These are phyloP conservation scores for Rhizomys pruinosus DNA, from an alignment of 2,113 vertebrate genomes.

Conservation along the genomic window DNA sequence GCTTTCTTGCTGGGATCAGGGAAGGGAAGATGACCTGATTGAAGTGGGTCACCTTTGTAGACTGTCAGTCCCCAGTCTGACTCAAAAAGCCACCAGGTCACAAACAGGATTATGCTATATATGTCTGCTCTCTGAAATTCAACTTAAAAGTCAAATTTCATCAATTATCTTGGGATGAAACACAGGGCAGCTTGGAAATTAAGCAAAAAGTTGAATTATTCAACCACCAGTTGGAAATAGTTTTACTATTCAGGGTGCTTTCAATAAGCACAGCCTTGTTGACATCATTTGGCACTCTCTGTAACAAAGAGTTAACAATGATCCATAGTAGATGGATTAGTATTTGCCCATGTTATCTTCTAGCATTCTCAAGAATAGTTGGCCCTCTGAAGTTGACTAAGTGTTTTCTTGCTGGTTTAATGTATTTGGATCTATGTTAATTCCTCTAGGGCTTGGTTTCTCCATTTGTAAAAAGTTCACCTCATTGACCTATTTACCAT, in stretches of 20 bases:
- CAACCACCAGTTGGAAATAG: not conserved
- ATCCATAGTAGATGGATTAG: not conserved
- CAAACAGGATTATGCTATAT: not conserved
- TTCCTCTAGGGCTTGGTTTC: not conserved
- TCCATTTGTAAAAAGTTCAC: constrained; percentile 19
- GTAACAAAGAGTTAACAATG: not conserved
- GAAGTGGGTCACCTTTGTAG: not conserved
- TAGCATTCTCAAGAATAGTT: not conserved
- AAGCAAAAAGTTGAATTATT: constrained; percentile 47
- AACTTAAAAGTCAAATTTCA: constrained; percentile 53
- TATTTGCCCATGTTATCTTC: constrained; percentile 17
- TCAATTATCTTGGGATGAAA: constrained; percentile 1
- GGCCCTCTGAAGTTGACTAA: not conserved
- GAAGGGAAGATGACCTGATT: not conserved
- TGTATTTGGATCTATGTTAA: not conserved
- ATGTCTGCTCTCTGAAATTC: not conserved
- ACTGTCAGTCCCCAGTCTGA: not conserved
- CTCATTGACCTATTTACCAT: not conserved
- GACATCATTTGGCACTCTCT: not conserved
- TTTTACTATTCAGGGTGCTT: not conserved
- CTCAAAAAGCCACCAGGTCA: constrained; percentile 10
- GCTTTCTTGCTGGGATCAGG: not conserved
- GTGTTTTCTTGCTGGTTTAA: constrained; percentile 11
- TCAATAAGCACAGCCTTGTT: not conserved
- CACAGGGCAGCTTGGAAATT: not conserved